Evolutionary conservation across 2,888 invertebrate species (phyloP).

Genomic region (Ceratothoa steindachneri): DNA sequence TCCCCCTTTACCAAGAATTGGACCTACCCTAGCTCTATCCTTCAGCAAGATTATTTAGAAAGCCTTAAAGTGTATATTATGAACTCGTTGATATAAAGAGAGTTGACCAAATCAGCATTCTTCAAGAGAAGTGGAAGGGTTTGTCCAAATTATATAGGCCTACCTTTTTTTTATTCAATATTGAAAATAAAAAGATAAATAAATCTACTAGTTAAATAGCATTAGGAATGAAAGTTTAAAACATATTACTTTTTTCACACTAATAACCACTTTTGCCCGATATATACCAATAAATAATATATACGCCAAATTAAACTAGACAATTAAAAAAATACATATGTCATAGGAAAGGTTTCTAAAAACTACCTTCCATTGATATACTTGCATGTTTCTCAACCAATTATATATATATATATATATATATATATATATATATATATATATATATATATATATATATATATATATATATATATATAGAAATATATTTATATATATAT

Average conservation of each 20-base stretch:
- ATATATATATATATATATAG: slow-evolving; percentile 1
- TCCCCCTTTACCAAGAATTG: too few relatives aligned
- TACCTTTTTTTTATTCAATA: neutral
- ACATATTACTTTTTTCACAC: neutral
- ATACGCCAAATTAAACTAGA: slow-evolving; percentile 8
- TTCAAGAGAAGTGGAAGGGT: neutral
- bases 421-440: slow-evolving; percentile 23
- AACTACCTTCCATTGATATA: slow-evolving; percentile 10
- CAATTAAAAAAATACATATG: slow-evolving; percentile 25
- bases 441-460: slow-evolving; percentile 16
- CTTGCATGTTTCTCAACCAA: neutral
- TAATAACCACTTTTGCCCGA: neutral
- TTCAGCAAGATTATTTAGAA: too few relatives aligned
- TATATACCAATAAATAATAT: neutral
- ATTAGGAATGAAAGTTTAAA: neutral
- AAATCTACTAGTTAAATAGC: neutral
- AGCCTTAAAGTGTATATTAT: too few relatives aligned
- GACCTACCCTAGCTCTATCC: too few relatives aligned
- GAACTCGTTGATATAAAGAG: too few relatives aligned
- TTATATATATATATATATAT: slow-evolving; percentile 4
- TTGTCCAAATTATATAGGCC: neutral
- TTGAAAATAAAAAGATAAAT: neutral
- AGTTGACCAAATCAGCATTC: too few relatives aligned
- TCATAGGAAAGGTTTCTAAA: slow-evolving; percentile 21
- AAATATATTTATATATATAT: slow-evolving; percentile 19